Evolutionary conservation across 35 echinoderm and acorn worm genomes (phyloP), one percentile per base, ranked within the genome.

Genomic region (Hemicentrotus pulcherrimus): DNA sequence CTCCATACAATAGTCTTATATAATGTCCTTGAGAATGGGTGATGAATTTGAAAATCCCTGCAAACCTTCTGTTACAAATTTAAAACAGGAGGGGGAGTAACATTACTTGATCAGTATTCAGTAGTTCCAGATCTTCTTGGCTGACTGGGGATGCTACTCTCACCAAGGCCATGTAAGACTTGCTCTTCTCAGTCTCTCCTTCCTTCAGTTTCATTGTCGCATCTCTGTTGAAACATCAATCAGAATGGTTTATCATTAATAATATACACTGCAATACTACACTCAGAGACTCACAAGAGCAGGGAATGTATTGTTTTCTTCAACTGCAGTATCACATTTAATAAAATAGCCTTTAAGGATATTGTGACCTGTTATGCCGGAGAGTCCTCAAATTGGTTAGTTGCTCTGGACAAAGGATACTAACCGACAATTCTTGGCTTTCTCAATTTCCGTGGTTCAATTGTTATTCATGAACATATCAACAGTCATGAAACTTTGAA

Each of bases 81-180:
- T 6, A 22, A n/a, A n/a, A 5, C 5, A 78, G 24, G n/a, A 28
- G 1, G 9, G 12, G 15, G 15, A 8, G 4, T 28, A 28, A 78
- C 5, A 78, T 78, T 78, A 78, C 65, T 18, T 78, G 65, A 78
- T 78, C 65, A 78, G 65, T 78, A 46, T 45, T 31, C 0, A 99
- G 94, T 28, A 88, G 61, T 5, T 97, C 86, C 33, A 99, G 86
- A 94, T 96, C 95, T 85, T 97, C 96, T 46, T 94, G 78, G 48
- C 46, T 86, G 0, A 97, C 94, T 94, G 94, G 91, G 31, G 91
- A 85, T 31, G 94, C 95, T 85, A 96, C 91, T 94, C 96, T 95
- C 16, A 99, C 95, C 33, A 97, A 93, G 9, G 98, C 98, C 47
- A 91, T 96, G 86, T 99, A 99, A n/a, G 97, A 97, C 94, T 99